Evolutionary conservation across 2,113 vertebrate species (phyloP), one percentile per base, ranked within the genome.

Genomic region (Salvelinus alpinus): DNA sequence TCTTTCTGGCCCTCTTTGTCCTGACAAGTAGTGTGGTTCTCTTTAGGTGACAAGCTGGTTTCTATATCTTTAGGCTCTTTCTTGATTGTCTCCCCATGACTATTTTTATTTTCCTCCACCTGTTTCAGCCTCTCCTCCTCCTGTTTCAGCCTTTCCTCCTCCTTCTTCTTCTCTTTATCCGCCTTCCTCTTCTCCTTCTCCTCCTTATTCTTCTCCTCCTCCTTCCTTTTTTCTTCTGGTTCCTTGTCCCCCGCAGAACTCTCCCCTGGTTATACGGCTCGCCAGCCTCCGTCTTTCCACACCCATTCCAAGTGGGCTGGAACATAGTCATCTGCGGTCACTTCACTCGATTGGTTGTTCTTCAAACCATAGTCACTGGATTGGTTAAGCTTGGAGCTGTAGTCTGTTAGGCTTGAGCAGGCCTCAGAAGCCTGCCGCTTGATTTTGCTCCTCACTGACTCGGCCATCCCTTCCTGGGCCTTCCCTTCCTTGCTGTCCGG

Each of bases 251-350:
- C 86, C 6, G 87, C 85, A 5, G 88, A 89, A 77, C 78, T 90
- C 75, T 88, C 16, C 18, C 2, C 31, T 20, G 29, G 13, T 34
- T 68, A 44, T 68, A 31, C 91, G 2, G 91, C 91, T 16, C 90
- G 74, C 90, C 91, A 91, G 78, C 89, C 87, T 66, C 90, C 90
- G 0, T 92, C 86, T 72, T 87, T 84, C 91, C 91, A 90, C 51
- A 90, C 89, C 90, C 91, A 91, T 78, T 91, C 89, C 81, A 82
- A 70, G 71, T 90, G 88, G 72, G 79, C 78, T 11, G 7, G 18
- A 2, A 8, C 0, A 29, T 16, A 0, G 74, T 87, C 88, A 3
- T 66, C 80, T 70, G 81, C 86, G 0, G 74, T 20, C 59, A 64
- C 48, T 0, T 86, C 77, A 2, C 70, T 8, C 25, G 59, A 62